Evolutionary conservation across 1,140 invertebrate species (phyloP).

Genomic region (Drosophila bocki): DNA sequence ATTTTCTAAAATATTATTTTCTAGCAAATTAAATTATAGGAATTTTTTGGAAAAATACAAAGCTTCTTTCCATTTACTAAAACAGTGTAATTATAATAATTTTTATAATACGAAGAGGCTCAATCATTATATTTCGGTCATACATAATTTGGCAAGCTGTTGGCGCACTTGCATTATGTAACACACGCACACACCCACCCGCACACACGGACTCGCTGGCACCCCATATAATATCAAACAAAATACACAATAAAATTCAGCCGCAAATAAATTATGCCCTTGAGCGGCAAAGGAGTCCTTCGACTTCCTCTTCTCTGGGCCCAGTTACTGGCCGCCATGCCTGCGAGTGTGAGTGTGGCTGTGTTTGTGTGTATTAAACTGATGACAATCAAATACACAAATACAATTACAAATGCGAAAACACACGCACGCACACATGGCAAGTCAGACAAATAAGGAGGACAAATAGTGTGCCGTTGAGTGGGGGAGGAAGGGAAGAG

Average conservation of each 20-base stretch:
- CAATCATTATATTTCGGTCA: constrained; percentile 44
- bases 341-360: constrained; percentile 5
- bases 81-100: constrained; percentile 53
- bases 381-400: constrained; percentile 84
- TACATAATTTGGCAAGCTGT: constrained; percentile 71
- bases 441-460: constrained; percentile 75
- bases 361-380: constrained; percentile 67
- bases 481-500: background rate
- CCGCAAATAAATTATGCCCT: constrained; percentile 79
- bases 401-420: constrained; percentile 79
- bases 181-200: constrained; percentile 29
- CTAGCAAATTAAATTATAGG: too few relatives aligned
- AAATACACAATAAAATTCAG: constrained; percentile 84
- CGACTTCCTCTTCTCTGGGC: constrained; percentile 11
- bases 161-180: constrained; percentile 56
- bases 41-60: too few relatives aligned
- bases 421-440: constrained; percentile 48
- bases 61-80: too few relatives aligned
- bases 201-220: constrained; percentile 18
- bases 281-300: constrained; percentile 59
- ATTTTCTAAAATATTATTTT: background rate
- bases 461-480: constrained; percentile 61
- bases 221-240: constrained; percentile 69
- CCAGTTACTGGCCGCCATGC: constrained; percentile 26
- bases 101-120: constrained; percentile 53